Base-by-base conservation (phyloP, 2,888 invertebrate genomes). In the Candidula unifasciata region DNA sequence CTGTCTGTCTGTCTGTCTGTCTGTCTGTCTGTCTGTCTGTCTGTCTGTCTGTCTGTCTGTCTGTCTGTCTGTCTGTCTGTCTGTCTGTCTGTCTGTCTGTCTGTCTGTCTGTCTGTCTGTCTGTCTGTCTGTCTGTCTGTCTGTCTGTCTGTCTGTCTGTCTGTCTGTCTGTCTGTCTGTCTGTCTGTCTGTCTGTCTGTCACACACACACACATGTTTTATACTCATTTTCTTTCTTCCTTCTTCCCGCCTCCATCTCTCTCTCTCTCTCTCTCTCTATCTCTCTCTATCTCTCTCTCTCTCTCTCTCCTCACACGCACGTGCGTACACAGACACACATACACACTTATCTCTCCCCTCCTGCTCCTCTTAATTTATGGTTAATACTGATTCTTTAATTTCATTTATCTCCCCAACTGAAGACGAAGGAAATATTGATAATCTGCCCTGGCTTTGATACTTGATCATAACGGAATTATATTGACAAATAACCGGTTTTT, bases 401-500 rank as follows among this genome's bases (percentile, higher is more conserved):
- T 69, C 71, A 57, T 6, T 77, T 68, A 68, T 44, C 73, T 27
- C 79, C 73, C 82, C 66, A 54, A 73, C 66, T 60, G 10, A 10
- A 35, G 35, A 44, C 3, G 44, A 44, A 10, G 44, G 5, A 44
- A 78, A 64, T 60, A 78, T 60, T 37, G 35, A 78, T 64, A 60
- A 78, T 64, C 64, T 64, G 64, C 64, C 35, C 77, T 78, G 24
- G 3, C 54, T 5, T 60, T 18, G n/a, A 54, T 60, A 60, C 77
- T 64, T 60, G 33, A 78, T 78, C 60, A 78, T 78, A 64, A 64
- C 77, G 77, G 60, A 80, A 68, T 80, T 33, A 52, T 68, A 80
- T 80, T 44, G 80, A 80, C 68, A 80, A 80, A 80, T 68, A 80
- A 68, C 80, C 57, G 10, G 30, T 80, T 80, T 80, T 60, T 30